Evolutionary conservation across 2,113 vertebrate genomes (phyloP), one percentile per base, ranked within the genome.

Genomic region (Mesoclemmys tuberculata): DNA sequence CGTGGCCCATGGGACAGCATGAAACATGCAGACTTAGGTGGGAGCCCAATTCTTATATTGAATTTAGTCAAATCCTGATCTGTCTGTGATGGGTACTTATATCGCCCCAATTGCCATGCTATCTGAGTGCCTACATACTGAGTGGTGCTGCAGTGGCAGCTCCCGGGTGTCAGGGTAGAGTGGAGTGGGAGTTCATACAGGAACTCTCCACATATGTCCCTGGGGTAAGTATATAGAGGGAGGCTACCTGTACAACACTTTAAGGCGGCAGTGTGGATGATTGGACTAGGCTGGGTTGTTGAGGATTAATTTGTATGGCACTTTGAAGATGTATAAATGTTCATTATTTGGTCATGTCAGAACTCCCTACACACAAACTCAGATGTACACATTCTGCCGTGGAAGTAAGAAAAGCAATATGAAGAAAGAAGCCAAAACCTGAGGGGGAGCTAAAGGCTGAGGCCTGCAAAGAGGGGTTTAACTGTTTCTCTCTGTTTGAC

Each of bases 21-120:
- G 97, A 98, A 98, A 93, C 98, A 98, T 61, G 99, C 99, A 1
- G 98, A 99, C 95, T 92, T 99, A 84, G 98, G 99, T 99, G 98
- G 54, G 98, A 75, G 1, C 77, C 64, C 54, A 10, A 14, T 80
- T 71, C 44, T 74, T 18, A 6, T 79, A n/a, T 55, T 88, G 49
- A 48, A 11, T 68, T 18, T 29, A 61, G 38, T 5, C 24, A 55
- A 68, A 4, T 12, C 44, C 3, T 95, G 64, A 38, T 38, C 80
- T 77, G 16, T 48, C 7, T 95, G n/a, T 49, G 35, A 4, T 46
- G 6, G 41, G 27, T 8, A 1, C 64, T 88, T 26, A 14, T 22
- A 81, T 74, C 31, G n/a, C 18, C 6, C 19, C 26, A 48, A 0
- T 4, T 7, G 9, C 16, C 93, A 29, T 58, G 51, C 5, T 51